Evolutionary conservation across 2,888 invertebrate genomes (phyloP).

Genomic region (Apodemia mormo): DNA sequence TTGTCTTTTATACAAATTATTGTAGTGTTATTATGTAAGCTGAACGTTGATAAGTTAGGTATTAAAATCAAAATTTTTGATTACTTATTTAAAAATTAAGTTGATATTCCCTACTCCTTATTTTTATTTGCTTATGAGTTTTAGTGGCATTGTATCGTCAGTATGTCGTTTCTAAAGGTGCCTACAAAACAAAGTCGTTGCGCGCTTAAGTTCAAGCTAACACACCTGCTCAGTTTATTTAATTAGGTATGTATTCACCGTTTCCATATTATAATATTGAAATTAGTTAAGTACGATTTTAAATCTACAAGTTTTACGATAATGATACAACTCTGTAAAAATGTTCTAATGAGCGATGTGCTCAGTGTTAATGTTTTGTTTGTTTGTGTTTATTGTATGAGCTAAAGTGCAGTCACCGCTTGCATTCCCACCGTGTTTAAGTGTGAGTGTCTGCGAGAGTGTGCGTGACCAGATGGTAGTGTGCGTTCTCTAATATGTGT

Average conservation of each 20-base stretch:
- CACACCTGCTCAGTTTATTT: constrained; percentile 66
- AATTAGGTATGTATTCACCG: constrained; percentile 26
- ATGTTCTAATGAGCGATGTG: constrained; percentile 51
- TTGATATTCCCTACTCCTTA: constrained; percentile 8
- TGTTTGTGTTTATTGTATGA: constrained; percentile 80
- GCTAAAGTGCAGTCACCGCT: constrained; percentile 81
- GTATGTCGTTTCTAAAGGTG: constrained; percentile 77
- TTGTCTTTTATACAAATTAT: neutral
- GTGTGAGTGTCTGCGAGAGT: constrained; percentile 55
- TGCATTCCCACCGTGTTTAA: constrained; percentile 68
- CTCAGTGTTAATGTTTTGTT: constrained; percentile 72
- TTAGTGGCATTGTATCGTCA: constrained; percentile 40
- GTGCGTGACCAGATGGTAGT: constrained; percentile 43
- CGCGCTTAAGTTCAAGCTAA: constrained; percentile 53
- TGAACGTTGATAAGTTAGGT: neutral
- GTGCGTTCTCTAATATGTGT: constrained; percentile 54
- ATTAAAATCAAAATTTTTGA: neutral
- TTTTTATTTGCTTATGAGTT: constrained; percentile 47
- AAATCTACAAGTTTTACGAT: constrained; percentile 7
- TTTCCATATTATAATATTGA: constrained; percentile 12
- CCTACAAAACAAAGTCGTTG: constrained; percentile 78
- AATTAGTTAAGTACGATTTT: constrained; percentile 6
- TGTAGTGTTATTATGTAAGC: neutral
- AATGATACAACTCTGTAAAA: constrained; percentile 31
- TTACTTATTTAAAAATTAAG: neutral